A percentile compares a stretch with the other conserved stretches of the same genome.
Evolutionary conservation across 23 tunicate genomes (phyloP).

Genomic region (Diplosoma virens): DNA sequence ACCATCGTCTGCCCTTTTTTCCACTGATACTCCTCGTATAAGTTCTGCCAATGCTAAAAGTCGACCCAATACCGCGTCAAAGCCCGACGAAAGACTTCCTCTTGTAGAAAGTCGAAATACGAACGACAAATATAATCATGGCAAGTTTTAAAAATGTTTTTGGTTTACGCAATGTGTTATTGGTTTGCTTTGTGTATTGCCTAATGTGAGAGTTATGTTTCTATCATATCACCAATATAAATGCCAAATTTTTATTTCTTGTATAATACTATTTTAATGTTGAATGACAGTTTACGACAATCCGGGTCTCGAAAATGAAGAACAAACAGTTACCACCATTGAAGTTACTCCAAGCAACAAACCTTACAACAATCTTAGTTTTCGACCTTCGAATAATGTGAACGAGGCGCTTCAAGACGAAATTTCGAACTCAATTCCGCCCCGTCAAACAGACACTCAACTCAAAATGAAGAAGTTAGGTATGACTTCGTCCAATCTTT

Average conservation of each 20-base stretch:
- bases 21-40: slow-evolving; percentile 60
- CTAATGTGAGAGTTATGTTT: too few species aligned
- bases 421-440: slow-evolving; percentile 25
- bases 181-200: too few species aligned
- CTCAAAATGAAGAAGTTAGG: slow-evolving; percentile 61
- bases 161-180: too few species aligned
- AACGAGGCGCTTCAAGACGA: slow-evolving; percentile 25
- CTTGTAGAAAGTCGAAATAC: slow-evolving; percentile 63
- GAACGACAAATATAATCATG: slow-evolving; percentile 80
- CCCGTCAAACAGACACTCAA: slow-evolving; percentile 53
- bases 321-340: slow-evolving; percentile 44
- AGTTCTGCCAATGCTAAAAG: slow-evolving; percentile 70
- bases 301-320: slow-evolving; percentile 68
- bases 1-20: slow-evolving; percentile 43
- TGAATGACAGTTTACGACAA: slow-evolving; percentile 73
- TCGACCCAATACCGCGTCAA: slow-evolving; percentile 54
- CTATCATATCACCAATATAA: too few species aligned
- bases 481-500: slow-evolving; percentile 12
- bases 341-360: slow-evolving; percentile 41
- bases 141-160: slow-evolving; percentile 2
- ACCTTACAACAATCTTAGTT: background rate
- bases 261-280: too few species aligned
- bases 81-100: slow-evolving; percentile 42
- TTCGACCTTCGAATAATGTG: background rate
- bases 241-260: background rate